A percentile compares a stretch with the other conserved stretches of the same genome.
These are phyloP conservation scores for Cavia aperea DNA, from an alignment of 2,113 vertebrate genomes.

Conservation along the genomic window DNA sequence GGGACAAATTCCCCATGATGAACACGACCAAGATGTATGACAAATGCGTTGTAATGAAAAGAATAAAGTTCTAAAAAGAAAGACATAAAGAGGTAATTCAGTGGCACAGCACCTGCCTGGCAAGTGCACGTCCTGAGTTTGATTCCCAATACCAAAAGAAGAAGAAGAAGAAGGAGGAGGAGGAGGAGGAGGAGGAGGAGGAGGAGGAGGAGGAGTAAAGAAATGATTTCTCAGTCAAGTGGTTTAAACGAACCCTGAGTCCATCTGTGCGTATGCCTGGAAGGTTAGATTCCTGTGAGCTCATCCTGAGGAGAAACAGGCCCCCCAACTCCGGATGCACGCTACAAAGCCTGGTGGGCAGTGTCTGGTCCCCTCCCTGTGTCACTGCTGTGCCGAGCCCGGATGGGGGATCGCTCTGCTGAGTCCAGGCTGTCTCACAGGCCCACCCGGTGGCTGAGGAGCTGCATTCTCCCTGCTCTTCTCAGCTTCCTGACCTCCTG, in stretches of 20 bases:
- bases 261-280: background rate
- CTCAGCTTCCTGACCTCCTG: background rate
- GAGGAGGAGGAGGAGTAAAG: background rate
- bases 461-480: background rate
- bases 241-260: background rate
- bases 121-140: too few species aligned
- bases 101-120: too few species aligned
- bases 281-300: background rate
- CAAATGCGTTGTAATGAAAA: background rate
- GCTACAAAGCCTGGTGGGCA: background rate
- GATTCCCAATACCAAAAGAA: too few species aligned
- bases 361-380: rapidly evolving
- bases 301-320: background rate
- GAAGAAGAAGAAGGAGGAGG: too few species aligned
- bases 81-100: too few species aligned
- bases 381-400: too few species aligned
- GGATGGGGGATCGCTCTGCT: too few species aligned
- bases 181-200: too few species aligned
- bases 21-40: background rate
- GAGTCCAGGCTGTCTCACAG: background rate
- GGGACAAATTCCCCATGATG: background rate
- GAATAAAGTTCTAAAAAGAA: background rate
- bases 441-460: background rate
- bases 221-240: background rate
- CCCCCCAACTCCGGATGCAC: too few species aligned